Conservation (phyloP, 2,797 vertebrate species). For the Pangasius mekongensis region DNA sequence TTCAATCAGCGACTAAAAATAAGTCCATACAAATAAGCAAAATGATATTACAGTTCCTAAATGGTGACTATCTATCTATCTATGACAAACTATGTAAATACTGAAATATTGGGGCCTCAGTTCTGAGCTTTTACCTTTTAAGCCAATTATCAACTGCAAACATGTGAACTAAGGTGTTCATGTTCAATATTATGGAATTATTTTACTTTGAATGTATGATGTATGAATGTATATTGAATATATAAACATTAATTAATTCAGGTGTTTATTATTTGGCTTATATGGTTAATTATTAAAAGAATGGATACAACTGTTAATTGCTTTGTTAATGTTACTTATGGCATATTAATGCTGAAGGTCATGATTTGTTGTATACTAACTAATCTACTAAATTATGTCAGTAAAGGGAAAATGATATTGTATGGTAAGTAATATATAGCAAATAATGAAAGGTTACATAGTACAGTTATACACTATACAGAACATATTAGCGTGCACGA, state of each 20-base stretch:
- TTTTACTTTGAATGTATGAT: neutral
- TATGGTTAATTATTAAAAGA: neutral
- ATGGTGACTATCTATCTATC: too few species aligned
- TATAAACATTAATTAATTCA: neutral
- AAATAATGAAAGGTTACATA: neutral
- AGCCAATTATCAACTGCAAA: neutral
- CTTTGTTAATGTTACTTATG: neutral
- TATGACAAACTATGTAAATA: neutral
- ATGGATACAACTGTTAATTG: neutral
- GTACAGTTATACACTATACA: neutral
- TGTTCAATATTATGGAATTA: neutral
- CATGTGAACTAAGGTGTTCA: neutral
- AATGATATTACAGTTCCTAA: neutral
- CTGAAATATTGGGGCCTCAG: neutral
- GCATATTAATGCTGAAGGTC: neutral
- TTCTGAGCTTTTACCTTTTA: neutral
- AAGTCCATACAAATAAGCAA: neutral
- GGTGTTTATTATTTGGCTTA: neutral
- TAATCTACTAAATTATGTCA: neutral
- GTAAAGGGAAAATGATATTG: neutral
- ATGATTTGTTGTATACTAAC: neutral
- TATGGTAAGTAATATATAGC: neutral
- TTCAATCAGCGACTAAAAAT: neutral
- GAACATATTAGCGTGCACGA: neutral
- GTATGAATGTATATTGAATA: neutral